Evolutionary conservation across 2,888 invertebrate species (phyloP), one percentile per base, ranked within the genome.

Genomic region (Eilema griseolum): DNA sequence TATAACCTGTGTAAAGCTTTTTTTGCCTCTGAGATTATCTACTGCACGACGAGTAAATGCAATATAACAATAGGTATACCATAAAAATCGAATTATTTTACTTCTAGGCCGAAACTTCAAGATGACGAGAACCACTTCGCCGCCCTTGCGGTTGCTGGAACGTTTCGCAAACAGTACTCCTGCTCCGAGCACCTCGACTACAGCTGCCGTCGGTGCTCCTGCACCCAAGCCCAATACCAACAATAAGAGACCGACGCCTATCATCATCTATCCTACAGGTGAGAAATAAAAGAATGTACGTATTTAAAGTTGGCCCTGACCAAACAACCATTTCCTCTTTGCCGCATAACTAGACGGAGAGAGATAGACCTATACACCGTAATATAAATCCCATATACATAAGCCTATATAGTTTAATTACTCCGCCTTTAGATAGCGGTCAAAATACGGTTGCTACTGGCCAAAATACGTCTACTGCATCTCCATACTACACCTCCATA

Each of bases 201-300:
- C 90, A 2, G 69, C 89, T 26, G 82, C 88, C 61, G 85, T 82
- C 77, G 88, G 85, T 69, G 87, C 87, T 11, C 74, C 85, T 4
- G 90, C 90, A 20, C 90, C 89, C 70, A 94, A 93, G 75, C 87
- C 90, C 60, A 88, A 81, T 71, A 80, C 89, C 71, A 92, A 90
- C 82, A 97, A 96, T 86, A 97, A 97, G 90, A 96, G 97, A 84
- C 97, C 97, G 73, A 96, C 92, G 10, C 91, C 97, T 41, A 96
- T 97, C 86, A 96, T 97, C 83, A 96, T 97, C 71, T 88, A 88
- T 65, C 86, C 88, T 20, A 75, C 71, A 3, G 72, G 72, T 72
- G 62, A 66, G 33, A 57, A 31, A 26, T 12, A 46, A n/a, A 66
- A 28, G 41, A 23, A 24, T 24, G 57, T 24, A 24, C 23, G n/a